Evolutionary conservation across 2,797 vertebrate genomes (phyloP).

Genomic region (Melopsittacus undulatus): DNA sequence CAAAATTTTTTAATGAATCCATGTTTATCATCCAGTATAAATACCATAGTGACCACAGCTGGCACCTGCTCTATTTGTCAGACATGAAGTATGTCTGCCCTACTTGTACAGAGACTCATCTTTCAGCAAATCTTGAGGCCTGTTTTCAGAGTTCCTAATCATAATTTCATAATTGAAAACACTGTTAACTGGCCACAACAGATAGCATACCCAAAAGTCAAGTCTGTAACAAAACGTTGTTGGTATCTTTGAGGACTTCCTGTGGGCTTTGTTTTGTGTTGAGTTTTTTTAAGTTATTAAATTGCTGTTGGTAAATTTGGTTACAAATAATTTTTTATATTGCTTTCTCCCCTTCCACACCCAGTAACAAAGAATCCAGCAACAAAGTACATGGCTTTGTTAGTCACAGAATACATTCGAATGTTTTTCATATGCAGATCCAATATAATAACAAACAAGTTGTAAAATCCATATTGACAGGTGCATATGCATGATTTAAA

Average conservation of each 20-base stretch:
- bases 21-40: neutral
- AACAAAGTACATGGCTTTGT: neutral
- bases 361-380: neutral
- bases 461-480: neutral
- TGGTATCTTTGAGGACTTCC: neutral
- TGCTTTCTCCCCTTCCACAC: neutral
- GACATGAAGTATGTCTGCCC: neutral
- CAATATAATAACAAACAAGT: neutral
- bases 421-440: neutral
- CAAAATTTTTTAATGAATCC: neutral
- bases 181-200: neutral
- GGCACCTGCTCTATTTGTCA: conserved; percentile 38
- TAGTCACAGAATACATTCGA: neutral
- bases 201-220: neutral
- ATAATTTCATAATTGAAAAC: neutral
- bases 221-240: neutral
- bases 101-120: neutral
- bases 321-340: neutral
- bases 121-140: neutral
- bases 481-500: neutral
- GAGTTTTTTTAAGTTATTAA: neutral
- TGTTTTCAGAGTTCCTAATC: neutral
- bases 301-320: neutral
- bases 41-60: neutral
- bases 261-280: neutral